Conservation (phyloP, 2,113 vertebrate genomes). For the Sinocyclocheilus anophthalmus region DNA sequence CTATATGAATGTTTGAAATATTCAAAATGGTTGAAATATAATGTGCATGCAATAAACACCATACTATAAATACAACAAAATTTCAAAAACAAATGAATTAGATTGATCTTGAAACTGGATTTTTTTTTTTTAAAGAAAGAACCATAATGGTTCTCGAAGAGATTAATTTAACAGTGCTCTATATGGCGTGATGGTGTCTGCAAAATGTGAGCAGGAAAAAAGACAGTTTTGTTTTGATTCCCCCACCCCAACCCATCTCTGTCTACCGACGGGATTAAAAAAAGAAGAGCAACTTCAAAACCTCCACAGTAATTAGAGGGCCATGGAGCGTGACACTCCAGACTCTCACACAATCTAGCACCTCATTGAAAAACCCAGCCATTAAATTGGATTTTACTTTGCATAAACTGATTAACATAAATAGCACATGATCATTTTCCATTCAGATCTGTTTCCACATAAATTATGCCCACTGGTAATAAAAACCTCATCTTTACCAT, state of each 20-base stretch:
- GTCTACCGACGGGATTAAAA: background rate
- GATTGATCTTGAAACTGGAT: background rate
- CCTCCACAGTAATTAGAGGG: constrained; percentile 34
- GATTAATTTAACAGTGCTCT: background rate
- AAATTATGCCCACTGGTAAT: background rate
- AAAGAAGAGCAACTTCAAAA: constrained; percentile 20
- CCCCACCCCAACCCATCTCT: background rate
- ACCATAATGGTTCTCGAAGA: background rate
- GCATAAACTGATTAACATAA: constrained; percentile 47
- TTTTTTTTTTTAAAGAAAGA: background rate
- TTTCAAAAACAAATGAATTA: background rate
- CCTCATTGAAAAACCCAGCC: constrained; percentile 7
- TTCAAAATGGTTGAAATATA: background rate
- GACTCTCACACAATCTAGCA: background rate
- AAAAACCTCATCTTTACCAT: background rate
- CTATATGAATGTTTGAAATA: too few relatives aligned
- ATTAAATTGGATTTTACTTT: constrained; percentile 48
- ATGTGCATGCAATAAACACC: background rate
- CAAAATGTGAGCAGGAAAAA: background rate
- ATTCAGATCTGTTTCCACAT: constrained; percentile 22
- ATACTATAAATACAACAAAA: background rate
- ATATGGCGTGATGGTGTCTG: background rate
- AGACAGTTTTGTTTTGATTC: background rate
- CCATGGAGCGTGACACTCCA: constrained; percentile 12
- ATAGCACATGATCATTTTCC: constrained; percentile 11